A percentile compares a stretch with the other conserved stretches of the same genome.
Evolutionary conservation across 1,140 invertebrate genomes (phyloP).

Genomic region (Procambarus virginalis): DNA sequence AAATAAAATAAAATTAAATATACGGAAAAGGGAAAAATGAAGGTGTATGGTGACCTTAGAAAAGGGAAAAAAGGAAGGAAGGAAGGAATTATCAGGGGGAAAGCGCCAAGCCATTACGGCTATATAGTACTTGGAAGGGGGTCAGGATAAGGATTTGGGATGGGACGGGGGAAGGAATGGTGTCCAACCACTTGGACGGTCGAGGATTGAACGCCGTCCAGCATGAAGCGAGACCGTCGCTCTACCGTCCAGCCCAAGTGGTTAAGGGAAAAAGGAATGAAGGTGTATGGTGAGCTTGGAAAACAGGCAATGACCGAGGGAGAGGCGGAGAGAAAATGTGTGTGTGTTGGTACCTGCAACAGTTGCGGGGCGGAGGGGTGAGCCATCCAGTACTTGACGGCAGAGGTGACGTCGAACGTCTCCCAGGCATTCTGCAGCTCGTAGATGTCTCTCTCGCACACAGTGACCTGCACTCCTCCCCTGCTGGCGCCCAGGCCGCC

Average conservation of each 20-base stretch:
- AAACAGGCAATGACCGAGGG: background rate
- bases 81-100: too few species aligned
- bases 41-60: background rate
- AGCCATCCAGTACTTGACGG: conserved; percentile 38
- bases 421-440: conserved; percentile 54
- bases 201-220: too few species aligned
- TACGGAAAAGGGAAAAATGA: too few species aligned
- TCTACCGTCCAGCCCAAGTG: too few species aligned
- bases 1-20: too few species aligned
- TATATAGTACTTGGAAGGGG: too few species aligned
- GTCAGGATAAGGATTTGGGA: too few species aligned
- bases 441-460: conserved; percentile 45
- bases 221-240: too few species aligned
- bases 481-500: background rate
- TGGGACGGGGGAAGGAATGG: too few species aligned
- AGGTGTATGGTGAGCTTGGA: background rate
- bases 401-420: conserved; percentile 53
- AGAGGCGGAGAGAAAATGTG: background rate
- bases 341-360: conserved; percentile 20
- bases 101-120: too few species aligned
- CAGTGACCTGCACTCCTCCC: conserved; percentile 19
- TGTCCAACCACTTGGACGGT: too few species aligned
- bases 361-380: conserved; percentile 26
- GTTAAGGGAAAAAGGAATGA: background rate
- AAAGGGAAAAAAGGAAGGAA: background rate